Evolutionary conservation across 2,888 invertebrate genomes (phyloP).

Genomic region (Philonicus albiceps): DNA sequence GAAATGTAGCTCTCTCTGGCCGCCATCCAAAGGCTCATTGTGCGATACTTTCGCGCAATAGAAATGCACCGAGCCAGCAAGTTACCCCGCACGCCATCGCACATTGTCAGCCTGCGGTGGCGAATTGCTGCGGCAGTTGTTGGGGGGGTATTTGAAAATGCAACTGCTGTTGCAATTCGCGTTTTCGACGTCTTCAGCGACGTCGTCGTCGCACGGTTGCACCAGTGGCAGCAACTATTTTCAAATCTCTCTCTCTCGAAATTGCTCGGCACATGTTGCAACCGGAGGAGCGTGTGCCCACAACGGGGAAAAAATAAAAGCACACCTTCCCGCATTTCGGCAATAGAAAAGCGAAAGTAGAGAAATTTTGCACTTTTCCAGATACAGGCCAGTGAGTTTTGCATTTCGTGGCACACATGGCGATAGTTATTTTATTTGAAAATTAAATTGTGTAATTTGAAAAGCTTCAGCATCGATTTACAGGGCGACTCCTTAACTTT

Average conservation of each 20-base stretch:
- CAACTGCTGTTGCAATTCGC: slow-evolving; percentile 5
- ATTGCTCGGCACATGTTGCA: neutral
- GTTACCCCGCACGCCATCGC: neutral
- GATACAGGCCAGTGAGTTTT: neutral
- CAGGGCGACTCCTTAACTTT: neutral
- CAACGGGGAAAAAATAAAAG: neutral
- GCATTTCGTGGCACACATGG: neutral
- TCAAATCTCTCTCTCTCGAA: slow-evolving; percentile 26
- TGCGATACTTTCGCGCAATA: slow-evolving; percentile 11
- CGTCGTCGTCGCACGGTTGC: neutral
- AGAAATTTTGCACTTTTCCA: slow-evolving; percentile 24
- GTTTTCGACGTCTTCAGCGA: neutral
- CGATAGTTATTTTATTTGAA: neutral
- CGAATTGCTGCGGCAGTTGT: neutral
- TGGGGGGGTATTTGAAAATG: slow-evolving; percentile 3
- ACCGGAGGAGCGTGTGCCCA: neutral
- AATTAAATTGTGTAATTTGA: neutral
- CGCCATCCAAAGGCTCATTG: neutral
- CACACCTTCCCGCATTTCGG: slow-evolving; percentile 5
- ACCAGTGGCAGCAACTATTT: neutral
- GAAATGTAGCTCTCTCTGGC: slow-evolving; percentile 14
- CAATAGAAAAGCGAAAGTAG: slow-evolving; percentile 28
- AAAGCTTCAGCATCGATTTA: neutral
- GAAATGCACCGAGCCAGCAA: neutral
- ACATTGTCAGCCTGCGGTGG: neutral